A percentile compares a stretch with the other conserved stretches of the same genome.
Evolutionary conservation across 2,113 vertebrate species (phyloP).

Genomic region (Erythrolamprus reginae): DNA sequence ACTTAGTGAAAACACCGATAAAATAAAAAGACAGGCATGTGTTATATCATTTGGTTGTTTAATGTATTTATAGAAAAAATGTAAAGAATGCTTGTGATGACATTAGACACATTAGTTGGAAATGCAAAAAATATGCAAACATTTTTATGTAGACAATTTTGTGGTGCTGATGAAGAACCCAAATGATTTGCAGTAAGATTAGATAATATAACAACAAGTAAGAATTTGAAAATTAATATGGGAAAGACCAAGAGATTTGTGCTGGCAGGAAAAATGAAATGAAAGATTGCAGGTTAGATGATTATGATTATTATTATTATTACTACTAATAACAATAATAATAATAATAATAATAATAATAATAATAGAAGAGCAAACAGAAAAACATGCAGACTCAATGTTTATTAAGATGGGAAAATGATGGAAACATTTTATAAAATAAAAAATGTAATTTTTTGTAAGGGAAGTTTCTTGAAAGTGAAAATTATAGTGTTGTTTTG

Average conservation of each 20-base stretch:
- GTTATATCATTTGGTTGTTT: not conserved
- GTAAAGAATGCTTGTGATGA: not conserved
- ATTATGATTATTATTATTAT: no score
- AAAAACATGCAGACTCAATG: not conserved
- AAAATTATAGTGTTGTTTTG: not conserved
- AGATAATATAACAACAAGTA: not conserved
- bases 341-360: not conserved
- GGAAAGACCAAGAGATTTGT: not conserved
- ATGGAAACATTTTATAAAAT: not conserved
- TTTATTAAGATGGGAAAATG: not conserved
- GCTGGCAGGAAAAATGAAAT: not conserved
- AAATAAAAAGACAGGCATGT: not conserved
- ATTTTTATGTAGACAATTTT: not conserved
- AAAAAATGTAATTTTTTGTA: not conserved
- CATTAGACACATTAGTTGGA: not conserved
- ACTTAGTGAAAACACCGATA: not conserved
- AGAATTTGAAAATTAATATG: not conserved
- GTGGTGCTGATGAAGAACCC: not conserved
- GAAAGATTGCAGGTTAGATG: not conserved
- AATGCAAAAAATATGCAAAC: not conserved
- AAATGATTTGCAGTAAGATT: not conserved
- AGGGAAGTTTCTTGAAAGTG: not conserved
- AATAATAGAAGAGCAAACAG: not conserved
- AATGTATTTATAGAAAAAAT: not conserved
- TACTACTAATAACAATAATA: no score